A percentile compares a stretch with the other conserved stretches of the same genome.
Conservation (phyloP, 2,888 invertebrate genomes). For the Diaperis boleti region DNA sequence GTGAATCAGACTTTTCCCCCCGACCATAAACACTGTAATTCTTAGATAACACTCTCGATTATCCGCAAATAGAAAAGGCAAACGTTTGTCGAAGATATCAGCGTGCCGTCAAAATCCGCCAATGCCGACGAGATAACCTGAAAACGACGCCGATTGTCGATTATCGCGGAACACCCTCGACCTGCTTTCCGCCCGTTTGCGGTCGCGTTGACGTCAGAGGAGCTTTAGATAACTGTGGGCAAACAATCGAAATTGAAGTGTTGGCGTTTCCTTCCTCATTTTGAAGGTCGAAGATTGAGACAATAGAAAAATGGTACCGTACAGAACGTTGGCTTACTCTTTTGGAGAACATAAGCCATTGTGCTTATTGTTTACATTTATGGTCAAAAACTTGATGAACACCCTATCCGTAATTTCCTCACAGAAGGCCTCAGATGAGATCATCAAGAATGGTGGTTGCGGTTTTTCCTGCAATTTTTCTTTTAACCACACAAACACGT, state of each 20-base stretch:
- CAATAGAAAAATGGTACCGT: too few species aligned
- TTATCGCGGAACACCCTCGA: slow-evolving; percentile 6
- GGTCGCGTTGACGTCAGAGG: slow-evolving; percentile 1
- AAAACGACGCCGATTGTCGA: neutral
- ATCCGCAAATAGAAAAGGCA: neutral
- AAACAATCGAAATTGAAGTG: neutral
- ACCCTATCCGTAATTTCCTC: too few species aligned
- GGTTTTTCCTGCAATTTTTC: too few species aligned
- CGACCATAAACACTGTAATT: neutral
- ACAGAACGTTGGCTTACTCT: too few species aligned
- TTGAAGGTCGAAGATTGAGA: too few species aligned
- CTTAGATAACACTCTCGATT: neutral
- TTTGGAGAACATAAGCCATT: too few species aligned
- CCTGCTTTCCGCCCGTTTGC: neutral
- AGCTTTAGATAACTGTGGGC: neutral
- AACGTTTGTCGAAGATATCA: neutral
- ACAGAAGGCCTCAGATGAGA: too few species aligned
- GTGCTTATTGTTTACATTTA: too few species aligned
- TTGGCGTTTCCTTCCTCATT: neutral
- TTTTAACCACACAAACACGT: too few species aligned
- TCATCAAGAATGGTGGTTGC: too few species aligned
- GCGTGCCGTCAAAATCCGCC: neutral
- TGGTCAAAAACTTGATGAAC: too few species aligned
- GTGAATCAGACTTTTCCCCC: neutral
- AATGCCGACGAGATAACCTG: neutral